A percentile compares a stretch with the other conserved stretches of the same genome.
phyloP scores from a whole-genome alignment of 2,797 vertebrate genomes.

The Rhynchonycteris naso region DNA sequence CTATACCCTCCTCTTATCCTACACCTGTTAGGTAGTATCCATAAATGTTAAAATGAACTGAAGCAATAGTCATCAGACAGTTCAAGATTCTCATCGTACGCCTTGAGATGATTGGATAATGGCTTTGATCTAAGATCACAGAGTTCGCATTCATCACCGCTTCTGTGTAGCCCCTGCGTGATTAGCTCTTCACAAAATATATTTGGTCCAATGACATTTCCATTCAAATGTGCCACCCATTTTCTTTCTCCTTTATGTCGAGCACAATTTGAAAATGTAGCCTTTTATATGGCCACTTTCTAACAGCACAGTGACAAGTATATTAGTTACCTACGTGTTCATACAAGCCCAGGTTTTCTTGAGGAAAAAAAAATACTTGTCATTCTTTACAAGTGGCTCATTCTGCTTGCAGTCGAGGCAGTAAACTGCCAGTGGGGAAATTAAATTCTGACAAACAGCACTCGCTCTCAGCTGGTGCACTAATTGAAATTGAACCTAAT shows the following conservation, averaged over 20 bases:
- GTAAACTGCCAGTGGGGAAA: constrained; percentile 60
- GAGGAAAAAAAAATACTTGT: neutral
- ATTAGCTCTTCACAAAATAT: neutral
- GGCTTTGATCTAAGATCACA: neutral
- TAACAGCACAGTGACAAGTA: neutral
- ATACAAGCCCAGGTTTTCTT: neutral
- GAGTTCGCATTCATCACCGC: neutral
- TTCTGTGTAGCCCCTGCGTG: neutral
- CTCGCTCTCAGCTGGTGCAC: neutral
- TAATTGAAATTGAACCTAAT: constrained; percentile 59
- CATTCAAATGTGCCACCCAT: neutral
- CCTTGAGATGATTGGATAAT: neutral
- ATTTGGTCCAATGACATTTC: neutral
- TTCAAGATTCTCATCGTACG: neutral
- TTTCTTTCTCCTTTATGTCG: neutral
- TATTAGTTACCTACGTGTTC: constrained; percentile 27
- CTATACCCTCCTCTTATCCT: neutral
- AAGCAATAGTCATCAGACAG: neutral
- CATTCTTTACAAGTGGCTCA: constrained; percentile 57
- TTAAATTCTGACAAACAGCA: constrained; percentile 61
- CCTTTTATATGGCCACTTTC: neutral
- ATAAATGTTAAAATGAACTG: neutral
- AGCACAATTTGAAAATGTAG: constrained; percentile 1
- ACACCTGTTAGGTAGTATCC: neutral
- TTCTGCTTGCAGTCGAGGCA: constrained; percentile 28